phyloP scores from a whole-genome alignment of 2,888 invertebrate species.

The Diloba caeruleocephala region DNA sequence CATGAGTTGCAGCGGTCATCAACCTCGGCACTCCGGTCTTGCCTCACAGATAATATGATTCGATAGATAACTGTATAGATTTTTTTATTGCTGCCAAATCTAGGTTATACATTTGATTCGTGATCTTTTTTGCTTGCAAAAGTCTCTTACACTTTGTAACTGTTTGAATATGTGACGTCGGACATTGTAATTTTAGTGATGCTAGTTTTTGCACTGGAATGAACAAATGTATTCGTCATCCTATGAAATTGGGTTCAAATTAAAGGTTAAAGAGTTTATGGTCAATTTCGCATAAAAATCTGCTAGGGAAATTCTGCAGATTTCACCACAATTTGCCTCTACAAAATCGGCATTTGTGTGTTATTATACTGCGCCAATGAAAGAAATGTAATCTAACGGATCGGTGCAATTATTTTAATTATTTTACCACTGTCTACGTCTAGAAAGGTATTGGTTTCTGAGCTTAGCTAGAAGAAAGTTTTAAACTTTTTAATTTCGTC shows the following conservation, averaged over 20 bases:
- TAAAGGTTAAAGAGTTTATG: conserved; percentile 13
- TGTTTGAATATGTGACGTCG: conserved; percentile 57
- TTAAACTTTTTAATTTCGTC: no score
- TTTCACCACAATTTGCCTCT: conserved; percentile 14
- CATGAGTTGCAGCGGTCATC: conserved; percentile 70
- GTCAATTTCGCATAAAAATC: conserved; percentile 5
- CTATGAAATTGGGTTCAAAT: conserved; percentile 35
- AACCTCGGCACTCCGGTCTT: conserved; percentile 74
- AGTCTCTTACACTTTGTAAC: conserved; percentile 55
- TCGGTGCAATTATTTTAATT: conserved; percentile 41
- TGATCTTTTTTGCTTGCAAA: conserved; percentile 61
- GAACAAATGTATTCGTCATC: conserved; percentile 48
- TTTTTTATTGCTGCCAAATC: conserved; percentile 77
- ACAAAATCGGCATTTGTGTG: conserved; percentile 5
- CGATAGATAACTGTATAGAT: conserved; percentile 86
- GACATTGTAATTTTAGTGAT: conserved; percentile 32
- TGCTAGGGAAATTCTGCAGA: not conserved
- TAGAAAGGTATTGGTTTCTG: no score
- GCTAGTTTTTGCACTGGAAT: conserved; percentile 36
- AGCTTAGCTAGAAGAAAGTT: no score
- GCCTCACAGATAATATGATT: conserved; percentile 81
- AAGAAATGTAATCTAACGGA: conserved; percentile 33
- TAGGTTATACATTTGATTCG: conserved; percentile 80
- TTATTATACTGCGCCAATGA: conserved; percentile 25
- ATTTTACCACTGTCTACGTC: not conserved